phyloP scores from a whole-genome alignment of 2,113 vertebrate genomes.

The Callaeas wilsoni region DNA sequence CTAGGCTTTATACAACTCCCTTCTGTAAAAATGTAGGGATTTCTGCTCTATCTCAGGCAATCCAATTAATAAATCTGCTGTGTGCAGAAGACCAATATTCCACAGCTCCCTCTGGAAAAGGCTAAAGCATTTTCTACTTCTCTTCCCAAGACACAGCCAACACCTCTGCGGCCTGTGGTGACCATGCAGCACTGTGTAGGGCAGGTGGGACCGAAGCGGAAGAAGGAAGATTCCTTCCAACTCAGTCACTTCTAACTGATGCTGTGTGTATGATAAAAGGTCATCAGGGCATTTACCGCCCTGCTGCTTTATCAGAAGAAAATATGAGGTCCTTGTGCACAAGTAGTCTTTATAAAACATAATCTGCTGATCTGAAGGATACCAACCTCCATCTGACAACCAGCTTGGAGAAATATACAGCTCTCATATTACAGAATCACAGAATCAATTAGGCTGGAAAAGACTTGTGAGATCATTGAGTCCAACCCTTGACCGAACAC shows the following conservation, averaged over 20 bases:
- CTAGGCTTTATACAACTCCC: not conserved
- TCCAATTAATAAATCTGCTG: not conserved
- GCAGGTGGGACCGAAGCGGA: not conserved
- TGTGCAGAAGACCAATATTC: not conserved
- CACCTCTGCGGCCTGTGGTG: fast-evolving
- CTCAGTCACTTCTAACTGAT: not conserved
- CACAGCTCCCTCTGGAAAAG: not conserved
- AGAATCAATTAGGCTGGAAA: not conserved
- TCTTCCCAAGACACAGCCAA: not conserved
- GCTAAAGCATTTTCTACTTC: not conserved
- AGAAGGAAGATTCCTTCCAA: not conserved
- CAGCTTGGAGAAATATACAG: not conserved
- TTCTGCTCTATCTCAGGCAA: not conserved
- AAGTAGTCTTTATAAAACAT: not conserved
- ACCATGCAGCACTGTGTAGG: not conserved
- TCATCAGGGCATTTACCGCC: not conserved
- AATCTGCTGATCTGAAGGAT: not conserved
- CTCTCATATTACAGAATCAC: not conserved
- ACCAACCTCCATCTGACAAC: not conserved
- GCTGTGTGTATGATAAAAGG: not conserved
- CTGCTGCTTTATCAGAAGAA: not conserved
- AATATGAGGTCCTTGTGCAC: not conserved
- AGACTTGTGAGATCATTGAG: not conserved
- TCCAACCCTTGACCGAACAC: not conserved
- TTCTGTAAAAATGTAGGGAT: not conserved